A percentile compares a stretch with the other conserved stretches of the same genome.
Evolutionary conservation across 2,888 invertebrate species (phyloP).

Genomic region (Dasypolia templi): DNA sequence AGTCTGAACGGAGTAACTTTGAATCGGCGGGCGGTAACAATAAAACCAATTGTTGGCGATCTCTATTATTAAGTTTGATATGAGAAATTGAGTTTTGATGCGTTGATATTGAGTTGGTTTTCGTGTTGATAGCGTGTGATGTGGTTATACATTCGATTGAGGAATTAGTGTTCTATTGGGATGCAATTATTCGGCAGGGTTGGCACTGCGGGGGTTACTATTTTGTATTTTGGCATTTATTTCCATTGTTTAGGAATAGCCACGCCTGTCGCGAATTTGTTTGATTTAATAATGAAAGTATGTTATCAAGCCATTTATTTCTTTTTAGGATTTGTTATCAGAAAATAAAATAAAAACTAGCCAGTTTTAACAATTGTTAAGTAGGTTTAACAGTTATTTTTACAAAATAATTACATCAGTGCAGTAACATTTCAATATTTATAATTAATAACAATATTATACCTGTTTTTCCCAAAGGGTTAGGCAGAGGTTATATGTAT

Average conservation of each 20-base stretch:
- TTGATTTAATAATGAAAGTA: slow-evolving; percentile 32
- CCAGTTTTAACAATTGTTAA: no score
- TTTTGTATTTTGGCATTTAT: slow-evolving; percentile 57
- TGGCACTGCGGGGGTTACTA: slow-evolving; percentile 62
- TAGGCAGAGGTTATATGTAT: no score
- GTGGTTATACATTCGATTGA: slow-evolving; percentile 79
- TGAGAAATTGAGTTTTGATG: slow-evolving; percentile 71
- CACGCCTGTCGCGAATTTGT: slow-evolving; percentile 44
- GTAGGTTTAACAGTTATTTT: no score
- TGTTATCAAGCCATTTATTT: slow-evolving; percentile 8
- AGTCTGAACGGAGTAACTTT: slow-evolving; percentile 76
- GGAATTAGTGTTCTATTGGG: slow-evolving; percentile 86
- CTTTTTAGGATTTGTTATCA: not conserved
- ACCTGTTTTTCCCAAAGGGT: no score
- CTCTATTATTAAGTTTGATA: slow-evolving; percentile 73
- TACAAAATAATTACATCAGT: no score
- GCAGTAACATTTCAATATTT: no score
- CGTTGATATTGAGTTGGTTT: slow-evolving; percentile 62
- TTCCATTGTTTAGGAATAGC: slow-evolving; percentile 56
- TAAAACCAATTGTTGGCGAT: slow-evolving; percentile 84
- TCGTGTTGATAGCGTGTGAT: slow-evolving; percentile 47
- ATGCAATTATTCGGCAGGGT: slow-evolving; percentile 82
- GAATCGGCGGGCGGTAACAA: slow-evolving; percentile 88
- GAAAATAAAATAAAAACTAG: not conserved
- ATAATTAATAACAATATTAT: no score